Evolutionary conservation across 2,113 vertebrate species (phyloP), one percentile per base, ranked within the genome.

Genomic region (Telmatochromis sp.): DNA sequence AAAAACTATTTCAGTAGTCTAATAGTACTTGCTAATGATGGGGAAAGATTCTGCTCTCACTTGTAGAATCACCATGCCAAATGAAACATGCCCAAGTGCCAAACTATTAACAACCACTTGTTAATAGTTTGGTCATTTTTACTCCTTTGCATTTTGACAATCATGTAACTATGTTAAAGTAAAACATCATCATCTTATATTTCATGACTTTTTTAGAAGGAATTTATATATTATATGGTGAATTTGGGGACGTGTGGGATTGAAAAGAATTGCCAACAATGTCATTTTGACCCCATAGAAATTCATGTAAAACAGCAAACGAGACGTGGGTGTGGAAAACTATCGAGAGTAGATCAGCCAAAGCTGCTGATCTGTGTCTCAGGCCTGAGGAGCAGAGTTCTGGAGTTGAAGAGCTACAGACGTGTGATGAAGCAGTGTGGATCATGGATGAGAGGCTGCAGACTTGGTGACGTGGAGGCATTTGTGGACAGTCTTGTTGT

Each of bases 111-210:
- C 58, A 60, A 63, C 26, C 5, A 5, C 26, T 58, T 58, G 26
- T 58, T 58, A 58, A 58, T 58, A 58, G 26, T 58, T 58, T 58
- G 57, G n/a, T 70, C 12, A 23, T 21, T 40, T 70, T 70, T 37
- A 1, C 35, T 0, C n/a, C 0, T 70, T 68, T 37, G n/a, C 35
- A 68, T 68, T 70, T 70, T 70, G 63, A 40, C 7, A 70, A 40
- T 70, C n/a, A 40, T 70, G n/a, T 9, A 70, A 40, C 63, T 65
- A 12, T 40, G 35, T 68, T 40, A 70, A 58, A 9, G 14, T 58
- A 58, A 58, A 58, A 60, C 26, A 58, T 58, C 13, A 9, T 4
- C 57, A 60, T 60, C 26, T 31, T 60, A 31, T 31, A 60, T 31
- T 60, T 60, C 26, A 60, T 31, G 3, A 31, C 57, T 31, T 60